A percentile compares a stretch with the other conserved stretches of the same genome.
These are phyloP conservation scores for Cinara cedri DNA, from an alignment of 2,888 invertebrate species.

Conservation along the genomic window DNA sequence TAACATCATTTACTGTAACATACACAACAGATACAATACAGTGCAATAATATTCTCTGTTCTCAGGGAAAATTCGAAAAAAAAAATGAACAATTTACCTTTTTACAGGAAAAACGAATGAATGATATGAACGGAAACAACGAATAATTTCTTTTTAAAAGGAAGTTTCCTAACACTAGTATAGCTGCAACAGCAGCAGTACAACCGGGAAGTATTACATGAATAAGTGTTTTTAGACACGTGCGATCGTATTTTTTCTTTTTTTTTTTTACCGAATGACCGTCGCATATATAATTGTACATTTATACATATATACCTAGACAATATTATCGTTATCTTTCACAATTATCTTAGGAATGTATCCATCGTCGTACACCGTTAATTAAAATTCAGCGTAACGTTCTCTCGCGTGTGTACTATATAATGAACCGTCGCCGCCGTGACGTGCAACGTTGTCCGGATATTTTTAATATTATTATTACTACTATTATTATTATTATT, in stretches of 20 bases:
- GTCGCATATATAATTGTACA: neutral
- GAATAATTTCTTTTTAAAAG: too few species aligned
- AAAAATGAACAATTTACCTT: too few species aligned
- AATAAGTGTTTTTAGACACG: neutral
- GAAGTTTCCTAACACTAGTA: too few species aligned
- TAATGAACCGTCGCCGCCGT: slow-evolving; percentile 20
- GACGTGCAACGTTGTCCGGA: slow-evolving; percentile 18
- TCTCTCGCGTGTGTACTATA: slow-evolving; percentile 41
- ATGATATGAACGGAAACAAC: too few species aligned
- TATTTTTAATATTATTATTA: too few species aligned
- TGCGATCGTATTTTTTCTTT: slow-evolving; percentile 11
- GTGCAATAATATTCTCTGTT: too few species aligned
- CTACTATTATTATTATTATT: too few species aligned
- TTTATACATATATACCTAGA: neutral
- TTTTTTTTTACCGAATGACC: neutral
- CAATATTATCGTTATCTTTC: slow-evolving; percentile 21
- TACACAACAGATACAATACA: too few species aligned
- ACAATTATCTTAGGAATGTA: slow-evolving; percentile 43
- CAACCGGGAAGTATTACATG: neutral
- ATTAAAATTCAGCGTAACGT: slow-evolving; percentile 35
- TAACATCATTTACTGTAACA: too few species aligned
- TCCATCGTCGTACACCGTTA: slow-evolving; percentile 10
- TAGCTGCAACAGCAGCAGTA: neutral
- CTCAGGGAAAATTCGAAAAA: too few species aligned
- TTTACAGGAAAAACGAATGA: too few species aligned